Evolutionary conservation across 2,113 vertebrate species (phyloP).

Genomic region (Xyliphius kryptos): DNA sequence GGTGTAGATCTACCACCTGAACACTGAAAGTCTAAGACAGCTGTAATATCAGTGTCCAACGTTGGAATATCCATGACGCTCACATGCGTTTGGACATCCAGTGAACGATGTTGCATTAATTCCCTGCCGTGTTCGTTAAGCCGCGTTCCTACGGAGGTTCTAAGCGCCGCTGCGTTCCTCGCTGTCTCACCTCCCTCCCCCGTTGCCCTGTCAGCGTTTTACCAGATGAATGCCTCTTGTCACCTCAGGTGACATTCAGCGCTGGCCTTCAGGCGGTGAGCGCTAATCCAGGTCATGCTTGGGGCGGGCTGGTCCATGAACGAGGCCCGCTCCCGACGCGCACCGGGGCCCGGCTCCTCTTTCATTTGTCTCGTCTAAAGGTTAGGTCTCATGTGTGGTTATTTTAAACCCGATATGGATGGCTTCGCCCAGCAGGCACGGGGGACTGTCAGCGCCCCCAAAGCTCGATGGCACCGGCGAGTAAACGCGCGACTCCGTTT

Average conservation of each 20-base stretch:
- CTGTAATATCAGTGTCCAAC: no score
- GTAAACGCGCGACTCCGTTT: constrained; percentile 8
- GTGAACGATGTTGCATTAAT: no score
- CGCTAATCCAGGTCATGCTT: constrained; percentile 71
- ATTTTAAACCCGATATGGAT: constrained; percentile 76
- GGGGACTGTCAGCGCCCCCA: constrained; percentile 56
- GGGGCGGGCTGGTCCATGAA: constrained; percentile 62
- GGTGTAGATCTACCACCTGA: no score
- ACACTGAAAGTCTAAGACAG: no score
- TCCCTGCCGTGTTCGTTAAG: background rate
- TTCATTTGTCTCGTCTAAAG: constrained; percentile 74
- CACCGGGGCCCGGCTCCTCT: constrained; percentile 60
- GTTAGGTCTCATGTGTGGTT: constrained; percentile 74
- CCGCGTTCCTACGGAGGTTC: no score
- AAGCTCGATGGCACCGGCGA: constrained; percentile 2
- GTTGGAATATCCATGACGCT: no score
- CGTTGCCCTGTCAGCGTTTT: constrained; percentile 48
- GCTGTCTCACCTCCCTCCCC: background rate
- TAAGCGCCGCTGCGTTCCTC: background rate
- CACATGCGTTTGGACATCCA: no score
- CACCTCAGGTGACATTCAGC: constrained; percentile 59
- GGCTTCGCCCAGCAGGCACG: constrained; percentile 65
- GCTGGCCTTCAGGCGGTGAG: constrained; percentile 63
- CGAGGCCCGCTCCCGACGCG: constrained; percentile 63
- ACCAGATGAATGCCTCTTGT: constrained; percentile 66